Base-by-base conservation (phyloP, 2,888 invertebrate genomes). In the Himalopsyche kuldschensis region DNA sequence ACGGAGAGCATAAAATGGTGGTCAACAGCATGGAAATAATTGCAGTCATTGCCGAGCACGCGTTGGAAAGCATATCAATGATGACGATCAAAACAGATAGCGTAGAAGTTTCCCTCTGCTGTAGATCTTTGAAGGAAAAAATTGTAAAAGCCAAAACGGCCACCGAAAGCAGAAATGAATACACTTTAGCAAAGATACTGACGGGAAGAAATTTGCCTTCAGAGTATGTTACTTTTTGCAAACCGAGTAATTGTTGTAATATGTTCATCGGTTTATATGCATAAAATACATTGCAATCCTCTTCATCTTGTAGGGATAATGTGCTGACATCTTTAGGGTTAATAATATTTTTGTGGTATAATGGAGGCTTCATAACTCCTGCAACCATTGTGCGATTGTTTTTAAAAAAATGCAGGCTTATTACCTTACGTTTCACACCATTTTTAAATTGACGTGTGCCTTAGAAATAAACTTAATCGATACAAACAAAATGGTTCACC, bases 151-250 rank as follows among this genome's bases (percentile, higher is more conserved):
- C 48, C 17, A 81, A 55, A 4, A 84, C 24, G 1, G 79, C 47
- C 5, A 32, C 17, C 24, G 78, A 48, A 8, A 84, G 27, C 2
- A 81, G 4, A 24, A 75, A 30, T 5, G 84, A 78, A 32, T 84
- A 84, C 24, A 84, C 3, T 31, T 84, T 85, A 11, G 79, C 75
- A 47, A 84, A 32, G n/a, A n/a, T 10, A 41, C 85, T 79, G 27
- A 82, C 63, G 20, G 84, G n/a, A 24, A 48, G 27, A 24, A 76
- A 27, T 30, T 78, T 76, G 20, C 81, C 75, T 4, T 75, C 75
- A n/a, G 55, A 32, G 32, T 81, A 84, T 35, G 82, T 79, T 15
- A 84, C 47, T 63, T 85, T 85, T 69, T 85, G 82, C 78, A 85
- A 55, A 10, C 85, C 85, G 41, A 78, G 80, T 46, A 77, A 63